Evolutionary conservation across 2,113 vertebrate species (phyloP), one percentile per base, ranked within the genome.

Genomic region (Saguinus imperator): DNA sequence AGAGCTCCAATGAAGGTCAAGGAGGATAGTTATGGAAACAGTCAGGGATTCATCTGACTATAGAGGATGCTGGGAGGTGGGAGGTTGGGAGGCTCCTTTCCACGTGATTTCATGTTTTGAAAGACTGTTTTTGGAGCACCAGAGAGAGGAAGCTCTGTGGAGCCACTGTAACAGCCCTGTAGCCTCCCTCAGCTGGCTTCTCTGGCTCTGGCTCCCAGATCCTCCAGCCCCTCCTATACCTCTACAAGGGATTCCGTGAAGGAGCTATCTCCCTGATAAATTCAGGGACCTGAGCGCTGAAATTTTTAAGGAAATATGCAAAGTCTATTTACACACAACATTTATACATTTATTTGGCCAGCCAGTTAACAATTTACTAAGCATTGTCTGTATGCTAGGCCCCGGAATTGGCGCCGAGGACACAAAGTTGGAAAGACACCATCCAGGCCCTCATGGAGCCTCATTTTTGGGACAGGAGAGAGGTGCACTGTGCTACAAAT

Each of bases 101-200:
- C 8, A 13, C 5, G 40, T 29, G 25, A 17, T 50, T 92, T 11
- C 25, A 57, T 45, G 45, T 50, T 89, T 43, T 88, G 37, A 94
- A 93, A 45, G 23, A 50, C 43, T 68, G 6, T 64, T 32, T 11
- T 88, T 89, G 35, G 64, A 20, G 29, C 6, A 29, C 35, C 45
- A 84, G 73, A 94, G 25, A 58, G 43, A 88, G 37, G 32, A 73
- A 66, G 23, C 48, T 95, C n/a, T 72, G 48, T 35, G 50, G 40
- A 57, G 27, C 35, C 64, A 10, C 35, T 43, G 13, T 23, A 7
- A n/a, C 21, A 40, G 75, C 37, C 3, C 40, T 57, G 12, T 2
- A 29, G 5, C 43, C 40, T 61, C 27, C 40, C 57, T 40, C 16
- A 61, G 23, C 25, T 7, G n/a, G 29, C 14, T 1, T 52, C 43